Base-by-base conservation (phyloP, 1,140 invertebrate species). In the Paraescarpia echinospica region DNA sequence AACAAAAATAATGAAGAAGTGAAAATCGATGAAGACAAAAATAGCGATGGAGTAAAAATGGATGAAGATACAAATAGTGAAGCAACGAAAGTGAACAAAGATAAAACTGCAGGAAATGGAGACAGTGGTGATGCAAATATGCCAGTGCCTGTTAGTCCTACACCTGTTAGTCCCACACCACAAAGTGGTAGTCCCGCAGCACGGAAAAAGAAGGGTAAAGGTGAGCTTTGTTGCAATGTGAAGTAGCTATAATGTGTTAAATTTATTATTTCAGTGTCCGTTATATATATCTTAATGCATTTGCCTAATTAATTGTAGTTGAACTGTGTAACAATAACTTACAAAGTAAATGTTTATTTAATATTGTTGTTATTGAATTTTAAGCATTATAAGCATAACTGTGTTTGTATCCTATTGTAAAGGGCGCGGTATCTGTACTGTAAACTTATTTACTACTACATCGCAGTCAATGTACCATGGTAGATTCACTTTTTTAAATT, bases 231-330 rank as follows among this genome's bases (percentile, higher is more conserved):
- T 77, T 27, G 22, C 27, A 9, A 9, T 51, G 48, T 51, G 48
- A 51, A 51, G 48, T 51, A 51, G 48, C 18, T 51, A 51, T 51
- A 1, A 9, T 18, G 18, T 77, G 41, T 41, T 41, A 6, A 41
- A 77, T 77, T 77, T 77, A 98, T 77, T 77, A 77, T 27, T 77
- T 77, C 27, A 77, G 4, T 77, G 59, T 51, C 8, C 48, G 18
- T 18, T 51, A 51, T 9, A 18, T 0, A 51, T 51, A 51, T 51
- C 14, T 51, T 51, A 51, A 51, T 51, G 48, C 48, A 51, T 51
- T 51, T 51, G 48, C 48, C 48, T 51, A 51, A 51, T 51, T 8
- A 9, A 9, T 51, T 51, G 48, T 51, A 51, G 8, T 51, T 1
- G 18, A 51, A 77, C 59, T 31, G 27, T 18, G 14, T 77, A 77